Evolutionary conservation across 2,888 invertebrate species (phyloP).

Genomic region (Melipona bicolor): DNA sequence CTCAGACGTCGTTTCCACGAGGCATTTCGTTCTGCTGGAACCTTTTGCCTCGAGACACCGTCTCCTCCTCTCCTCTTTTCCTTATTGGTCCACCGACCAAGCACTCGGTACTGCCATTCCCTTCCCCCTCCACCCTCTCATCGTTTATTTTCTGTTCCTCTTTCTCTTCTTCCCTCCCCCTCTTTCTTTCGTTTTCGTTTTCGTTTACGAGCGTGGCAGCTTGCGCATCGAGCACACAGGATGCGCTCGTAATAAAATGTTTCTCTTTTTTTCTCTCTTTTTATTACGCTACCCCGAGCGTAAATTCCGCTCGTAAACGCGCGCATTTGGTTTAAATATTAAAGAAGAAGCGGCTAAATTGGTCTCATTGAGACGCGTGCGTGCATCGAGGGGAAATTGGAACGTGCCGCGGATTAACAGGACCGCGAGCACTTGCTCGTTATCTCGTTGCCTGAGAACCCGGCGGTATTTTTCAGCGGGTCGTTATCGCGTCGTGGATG

Average conservation of each 20-base stretch:
- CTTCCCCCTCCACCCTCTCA: background rate
- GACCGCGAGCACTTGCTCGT: slow-evolving; percentile 7
- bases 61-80: slow-evolving; percentile 20
- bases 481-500: background rate
- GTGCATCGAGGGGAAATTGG: slow-evolving; percentile 8
- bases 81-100: slow-evolving; percentile 41
- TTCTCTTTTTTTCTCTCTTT: background rate
- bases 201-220: slow-evolving; percentile 18
- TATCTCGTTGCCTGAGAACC: background rate
- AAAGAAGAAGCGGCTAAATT: slow-evolving; percentile 10
- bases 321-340: slow-evolving; percentile 5
- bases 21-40: slow-evolving; percentile 43
- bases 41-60: slow-evolving; percentile 28
- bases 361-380: background rate
- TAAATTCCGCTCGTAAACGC: slow-evolving; percentile 2
- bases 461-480: background rate
- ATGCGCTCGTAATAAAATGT: slow-evolving; percentile 5
- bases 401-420: slow-evolving; percentile 14
- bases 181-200: background rate
- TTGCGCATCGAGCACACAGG: slow-evolving; percentile 20
- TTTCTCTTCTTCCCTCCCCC: too few relatives aligned
- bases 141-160: background rate
- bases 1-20: slow-evolving; percentile 40
- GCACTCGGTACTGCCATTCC: background rate
- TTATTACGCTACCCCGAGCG: background rate